Conservation (phyloP, 2,888 invertebrate genomes). For the Caenorhabditis sp. region DNA sequence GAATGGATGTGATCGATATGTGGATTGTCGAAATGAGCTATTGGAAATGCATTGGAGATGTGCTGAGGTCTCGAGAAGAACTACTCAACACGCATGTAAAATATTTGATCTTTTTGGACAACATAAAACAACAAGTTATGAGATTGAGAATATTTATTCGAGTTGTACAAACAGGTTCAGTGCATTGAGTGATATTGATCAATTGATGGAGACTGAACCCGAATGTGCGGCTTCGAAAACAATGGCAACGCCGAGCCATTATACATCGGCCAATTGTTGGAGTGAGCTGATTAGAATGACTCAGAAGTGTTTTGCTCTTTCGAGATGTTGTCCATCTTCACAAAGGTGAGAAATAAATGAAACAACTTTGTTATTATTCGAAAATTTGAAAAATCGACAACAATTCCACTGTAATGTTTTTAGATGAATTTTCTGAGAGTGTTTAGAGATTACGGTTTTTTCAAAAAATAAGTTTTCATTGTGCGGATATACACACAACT, state of each 20-base stretch:
- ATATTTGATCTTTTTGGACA: conserved; percentile 28
- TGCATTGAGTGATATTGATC: conserved; percentile 32
- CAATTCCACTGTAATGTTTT: no score
- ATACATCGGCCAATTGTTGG: conserved; percentile 28
- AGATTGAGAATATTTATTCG: conserved; percentile 24
- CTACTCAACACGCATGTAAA: conserved; percentile 34
- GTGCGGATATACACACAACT: no score
- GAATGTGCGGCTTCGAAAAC: background rate
- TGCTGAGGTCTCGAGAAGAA: conserved; percentile 26
- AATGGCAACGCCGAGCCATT: background rate
- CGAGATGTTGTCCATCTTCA: conserved; percentile 33
- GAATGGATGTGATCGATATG: conserved; percentile 28
- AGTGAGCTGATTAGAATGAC: conserved; percentile 35
- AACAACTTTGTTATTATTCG: no score
- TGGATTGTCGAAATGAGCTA: conserved; percentile 28
- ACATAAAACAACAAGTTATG: conserved; percentile 36
- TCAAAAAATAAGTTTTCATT: no score
- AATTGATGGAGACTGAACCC: conserved; percentile 8
- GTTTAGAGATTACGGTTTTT: no score
- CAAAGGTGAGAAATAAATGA: background rate
- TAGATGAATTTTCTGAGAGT: no score
- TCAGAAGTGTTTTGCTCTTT: conserved; percentile 33
- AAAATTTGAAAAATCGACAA: no score
- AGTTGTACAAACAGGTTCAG: conserved; percentile 22
- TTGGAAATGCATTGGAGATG: conserved; percentile 38